phyloP scores from a whole-genome alignment of 2,888 invertebrate species.

The Eugnorisma glareosa region DNA sequence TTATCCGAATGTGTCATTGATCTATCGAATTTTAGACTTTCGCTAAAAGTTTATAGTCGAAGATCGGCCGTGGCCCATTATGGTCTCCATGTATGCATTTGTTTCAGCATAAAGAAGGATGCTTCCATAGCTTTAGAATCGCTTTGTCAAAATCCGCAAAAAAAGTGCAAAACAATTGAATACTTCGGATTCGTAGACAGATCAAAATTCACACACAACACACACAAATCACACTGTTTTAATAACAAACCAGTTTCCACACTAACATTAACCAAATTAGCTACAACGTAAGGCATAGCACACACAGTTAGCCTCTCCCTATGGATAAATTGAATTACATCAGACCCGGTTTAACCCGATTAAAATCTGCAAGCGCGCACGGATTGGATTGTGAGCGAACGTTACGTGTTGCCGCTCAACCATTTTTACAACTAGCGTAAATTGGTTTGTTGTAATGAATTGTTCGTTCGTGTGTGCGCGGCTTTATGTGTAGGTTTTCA shows the following conservation, averaged over 20 bases:
- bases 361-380: constrained; percentile 78
- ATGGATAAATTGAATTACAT: constrained; percentile 84
- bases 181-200: background rate
- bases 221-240: constrained; percentile 18
- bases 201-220: background rate
- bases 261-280: constrained; percentile 59
- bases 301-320: constrained; percentile 68
- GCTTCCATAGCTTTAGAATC: background rate
- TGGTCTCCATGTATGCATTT: background rate
- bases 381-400: constrained; percentile 71
- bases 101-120: background rate
- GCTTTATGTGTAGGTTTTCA: constrained; percentile 49
- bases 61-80: background rate
- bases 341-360: constrained; percentile 80
- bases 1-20: background rate
- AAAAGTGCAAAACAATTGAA: background rate
- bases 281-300: constrained; percentile 65
- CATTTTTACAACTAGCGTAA: constrained; percentile 70
- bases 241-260: constrained; percentile 41
- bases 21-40: background rate
- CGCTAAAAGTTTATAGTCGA: background rate
- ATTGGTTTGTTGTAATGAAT: constrained; percentile 70
- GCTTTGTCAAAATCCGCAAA: background rate
- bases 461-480: constrained; percentile 62
- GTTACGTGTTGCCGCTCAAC: constrained; percentile 65